Evolutionary conservation across 2,113 vertebrate genomes (phyloP).

Genomic region (Ahaetulla prasina): DNA sequence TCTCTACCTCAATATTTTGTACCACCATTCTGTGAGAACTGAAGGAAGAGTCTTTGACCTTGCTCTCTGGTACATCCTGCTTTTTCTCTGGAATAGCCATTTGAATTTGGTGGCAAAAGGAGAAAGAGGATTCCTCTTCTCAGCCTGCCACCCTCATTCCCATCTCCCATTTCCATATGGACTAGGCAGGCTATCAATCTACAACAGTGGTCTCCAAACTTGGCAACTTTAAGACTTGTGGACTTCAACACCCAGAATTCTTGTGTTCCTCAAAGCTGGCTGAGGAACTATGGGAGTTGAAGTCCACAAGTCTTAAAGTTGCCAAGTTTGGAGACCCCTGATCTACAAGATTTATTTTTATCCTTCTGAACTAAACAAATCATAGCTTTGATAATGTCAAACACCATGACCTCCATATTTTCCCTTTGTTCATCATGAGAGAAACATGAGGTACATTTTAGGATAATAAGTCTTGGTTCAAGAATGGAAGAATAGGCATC

Average conservation of each 20-base stretch:
- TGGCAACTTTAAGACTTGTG: no score
- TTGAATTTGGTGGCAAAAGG: background rate
- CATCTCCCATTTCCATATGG: background rate
- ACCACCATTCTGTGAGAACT: background rate
- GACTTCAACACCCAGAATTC: no score
- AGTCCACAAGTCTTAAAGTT: no score
- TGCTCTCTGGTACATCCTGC: background rate
- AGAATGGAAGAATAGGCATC: background rate
- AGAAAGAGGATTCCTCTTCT: background rate
- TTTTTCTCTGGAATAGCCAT: background rate
- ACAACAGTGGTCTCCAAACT: no score
- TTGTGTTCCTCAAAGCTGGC: no score
- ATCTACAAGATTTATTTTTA: background rate
- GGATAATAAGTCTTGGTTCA: background rate
- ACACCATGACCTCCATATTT: background rate
- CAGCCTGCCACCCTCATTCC: background rate
- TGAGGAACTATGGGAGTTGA: no score
- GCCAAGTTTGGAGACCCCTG: no score
- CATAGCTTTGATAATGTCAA: background rate
- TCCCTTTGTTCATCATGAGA: background rate
- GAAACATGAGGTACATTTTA: background rate
- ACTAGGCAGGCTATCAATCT: background rate
- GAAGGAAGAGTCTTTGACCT: background rate
- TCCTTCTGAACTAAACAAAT: background rate
- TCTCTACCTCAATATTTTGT: background rate